Evolutionary conservation across 2,797 vertebrate species (phyloP).

Genomic region (Lepidocolaptes lacrymiger): DNA sequence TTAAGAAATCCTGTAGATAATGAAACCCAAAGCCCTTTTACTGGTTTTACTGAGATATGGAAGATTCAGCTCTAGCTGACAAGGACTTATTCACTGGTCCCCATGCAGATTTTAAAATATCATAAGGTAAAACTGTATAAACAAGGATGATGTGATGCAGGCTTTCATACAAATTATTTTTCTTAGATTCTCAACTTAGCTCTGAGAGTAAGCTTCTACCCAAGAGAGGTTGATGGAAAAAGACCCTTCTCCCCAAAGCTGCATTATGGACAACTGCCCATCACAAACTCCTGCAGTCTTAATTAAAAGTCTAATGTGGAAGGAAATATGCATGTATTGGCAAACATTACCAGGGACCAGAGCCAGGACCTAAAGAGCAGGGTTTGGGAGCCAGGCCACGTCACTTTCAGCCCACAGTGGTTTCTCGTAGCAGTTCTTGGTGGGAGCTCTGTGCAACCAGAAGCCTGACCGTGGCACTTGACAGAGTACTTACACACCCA

Average conservation of each 20-base stretch:
- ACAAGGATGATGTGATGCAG: neutral
- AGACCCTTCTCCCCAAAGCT: neutral
- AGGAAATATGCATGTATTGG: fast-evolving
- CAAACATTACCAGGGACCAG: neutral
- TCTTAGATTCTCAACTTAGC: neutral
- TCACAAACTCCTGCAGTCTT: neutral
- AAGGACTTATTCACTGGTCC: neutral
- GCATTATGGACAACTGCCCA: neutral
- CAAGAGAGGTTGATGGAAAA: neutral
- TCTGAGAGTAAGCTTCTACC: neutral
- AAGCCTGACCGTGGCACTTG: fast-evolving
- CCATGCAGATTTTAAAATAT: neutral
- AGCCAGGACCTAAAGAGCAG: neutral
- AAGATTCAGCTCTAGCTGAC: neutral
- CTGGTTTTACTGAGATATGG: neutral
- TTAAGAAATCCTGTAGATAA: neutral
- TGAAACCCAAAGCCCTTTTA: neutral
- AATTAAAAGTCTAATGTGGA: neutral
- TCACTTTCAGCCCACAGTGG: neutral
- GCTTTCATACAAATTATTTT: neutral
- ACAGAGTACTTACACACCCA: neutral
- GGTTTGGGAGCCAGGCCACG: neutral
- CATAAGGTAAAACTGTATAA: neutral
- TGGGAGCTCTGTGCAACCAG: neutral
- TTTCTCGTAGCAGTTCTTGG: neutral